phyloP scores from a whole-genome alignment of 1,140 invertebrate species.

The Lamellibrachia luymesi region DNA sequence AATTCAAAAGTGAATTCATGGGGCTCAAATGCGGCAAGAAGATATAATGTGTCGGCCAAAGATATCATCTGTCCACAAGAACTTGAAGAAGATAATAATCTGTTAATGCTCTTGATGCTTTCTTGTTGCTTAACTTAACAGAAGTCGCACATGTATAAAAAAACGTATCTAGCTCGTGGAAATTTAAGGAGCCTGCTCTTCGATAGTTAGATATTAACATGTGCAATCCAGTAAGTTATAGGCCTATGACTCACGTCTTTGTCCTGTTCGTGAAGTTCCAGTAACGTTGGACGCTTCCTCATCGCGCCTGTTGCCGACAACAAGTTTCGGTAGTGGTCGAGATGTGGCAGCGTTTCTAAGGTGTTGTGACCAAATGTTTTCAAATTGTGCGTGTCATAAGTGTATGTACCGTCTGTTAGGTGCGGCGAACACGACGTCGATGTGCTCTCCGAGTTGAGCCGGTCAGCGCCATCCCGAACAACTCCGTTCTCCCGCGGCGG shows the following conservation, averaged over 20 bases:
- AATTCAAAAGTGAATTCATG: too few species aligned
- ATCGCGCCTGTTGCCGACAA: conserved; percentile 82
- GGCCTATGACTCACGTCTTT: background rate
- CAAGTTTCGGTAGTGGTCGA: conserved; percentile 93
- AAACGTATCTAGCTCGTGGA: too few species aligned
- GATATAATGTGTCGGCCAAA: too few species aligned
- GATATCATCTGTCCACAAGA: too few species aligned
- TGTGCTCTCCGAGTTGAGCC: background rate
- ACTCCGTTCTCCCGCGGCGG: conserved; percentile 10
- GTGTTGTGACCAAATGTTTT: conserved; percentile 86
- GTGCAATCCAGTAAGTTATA: background rate
- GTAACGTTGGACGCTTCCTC: conserved; percentile 81
- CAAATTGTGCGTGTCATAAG: conserved; percentile 71
- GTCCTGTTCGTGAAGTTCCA: conserved; percentile 78
- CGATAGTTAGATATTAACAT: background rate
- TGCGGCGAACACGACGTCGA: conserved; percentile 15
- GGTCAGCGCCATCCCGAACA: background rate
- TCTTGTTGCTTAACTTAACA: too few species aligned
- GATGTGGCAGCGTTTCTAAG: conserved; percentile 81
- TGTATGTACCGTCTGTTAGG: conserved; percentile 9
- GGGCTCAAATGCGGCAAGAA: too few species aligned
- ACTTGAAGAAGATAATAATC: too few species aligned
- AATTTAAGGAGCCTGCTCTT: background rate
- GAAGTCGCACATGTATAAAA: too few species aligned
- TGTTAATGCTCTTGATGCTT: too few species aligned